Evolutionary conservation across 1,140 invertebrate species (phyloP), one percentile per base, ranked within the genome.

Genomic region (Maconellicoccus hirsutus): DNA sequence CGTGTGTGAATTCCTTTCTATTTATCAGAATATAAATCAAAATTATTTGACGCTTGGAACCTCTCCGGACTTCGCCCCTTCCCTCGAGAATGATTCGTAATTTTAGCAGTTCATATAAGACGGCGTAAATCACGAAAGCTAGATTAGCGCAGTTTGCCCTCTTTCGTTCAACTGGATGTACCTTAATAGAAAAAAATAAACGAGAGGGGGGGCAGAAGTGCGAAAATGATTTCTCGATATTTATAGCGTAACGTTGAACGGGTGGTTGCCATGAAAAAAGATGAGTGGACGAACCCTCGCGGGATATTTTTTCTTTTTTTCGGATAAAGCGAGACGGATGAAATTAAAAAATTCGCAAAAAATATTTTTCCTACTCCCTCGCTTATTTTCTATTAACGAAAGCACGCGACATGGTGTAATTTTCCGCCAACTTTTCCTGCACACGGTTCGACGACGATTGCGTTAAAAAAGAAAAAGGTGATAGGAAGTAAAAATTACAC

Each of bases 331-430:
- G 25, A 19, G 21, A 61, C 7, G 25, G 6, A 59, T 22, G 61
- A 66, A 66, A 66, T 66, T 66, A 66, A 66, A 66, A 66, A 66
- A 66, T 66, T 66, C 61, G 61, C 25, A 8, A 19, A 52, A 52
- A 52, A 52, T 33, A 52, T 16, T 52, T 52, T 52, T 12, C 12
- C 29, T 52, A 8, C 42, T 52, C 42, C 42, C 42, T 52, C 42
- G 42, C 42, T 52, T 52, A 52, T 26, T 25, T 66, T 26, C 61
- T 22, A 25, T 66, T 25, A 66, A 66, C 25, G 19, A 22, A 66
- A 66, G 25, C 61, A 66, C 61, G 61, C 61, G 61, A 66, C 61
- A 66, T 14, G 61, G 19, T 66, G 61, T 25, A 66, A 66, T 52
- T 52, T 52, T 52, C 42, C 42, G 42, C 42, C 42, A 52, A 52